Base-by-base conservation (phyloP, 2,113 vertebrate species). In the Megatriorchis doriae region DNA sequence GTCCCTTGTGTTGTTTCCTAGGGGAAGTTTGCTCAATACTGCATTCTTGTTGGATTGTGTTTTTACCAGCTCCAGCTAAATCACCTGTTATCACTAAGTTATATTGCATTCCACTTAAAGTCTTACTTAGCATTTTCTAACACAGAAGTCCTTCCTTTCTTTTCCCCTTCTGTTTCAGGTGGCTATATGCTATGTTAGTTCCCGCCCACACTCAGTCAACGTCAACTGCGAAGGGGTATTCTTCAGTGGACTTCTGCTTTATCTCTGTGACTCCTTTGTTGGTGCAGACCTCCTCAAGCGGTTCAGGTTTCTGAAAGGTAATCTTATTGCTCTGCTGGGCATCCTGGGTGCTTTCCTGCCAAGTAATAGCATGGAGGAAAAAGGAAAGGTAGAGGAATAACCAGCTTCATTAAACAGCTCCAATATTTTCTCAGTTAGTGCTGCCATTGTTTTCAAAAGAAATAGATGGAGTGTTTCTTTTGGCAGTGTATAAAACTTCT, bases 201-300 rank as follows among this genome's bases (percentile, higher is more conserved):
- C 99, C 93, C 98, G 99, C 79, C 99, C 99, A 27, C 99, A 99
- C 98, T 99, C 99, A 31, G 98, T 99, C 94, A 99, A 99, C 55
- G 98, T 99, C 97, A 98, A 95, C 96, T 99, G 98, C n/a, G 98
- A 99, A 90, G 99, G 98, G 17, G 98, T 99, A 94, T 98, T 98
- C 95, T 99, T 99, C 98, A 99, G 99, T 14, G 99, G 99, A 22
- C 98, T 99, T 34, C 98, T 99, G 88, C 98, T 99, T 92, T 99
- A 99, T 97, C 99, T 99, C 97, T 99, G 99, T 4, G 99, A 99
- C 98, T 99, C 99, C 94, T 99, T 99, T 1, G 99, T 99, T 3
- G 98, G 99, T 25, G 98, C 99, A 32, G 98, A 99, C 83, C 98
- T 99, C 91, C 99, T 99, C 85, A 99, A 99, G 98, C 98, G 98